phyloP scores from a whole-genome alignment of 1,140 invertebrate species.

The Drosophila parabipectinata region DNA sequence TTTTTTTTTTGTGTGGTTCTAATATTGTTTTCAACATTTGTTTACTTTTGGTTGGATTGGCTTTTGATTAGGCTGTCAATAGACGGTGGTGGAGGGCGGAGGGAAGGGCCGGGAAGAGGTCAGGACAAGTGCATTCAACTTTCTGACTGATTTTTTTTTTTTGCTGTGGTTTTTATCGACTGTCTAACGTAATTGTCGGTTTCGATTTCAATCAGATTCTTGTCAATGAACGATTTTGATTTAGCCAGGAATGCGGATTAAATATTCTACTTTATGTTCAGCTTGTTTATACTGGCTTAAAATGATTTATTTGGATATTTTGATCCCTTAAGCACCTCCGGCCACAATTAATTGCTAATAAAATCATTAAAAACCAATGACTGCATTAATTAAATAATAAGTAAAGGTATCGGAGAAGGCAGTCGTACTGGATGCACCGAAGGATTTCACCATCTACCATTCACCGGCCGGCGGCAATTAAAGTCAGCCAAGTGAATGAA shows the following conservation, averaged over 20 bases:
- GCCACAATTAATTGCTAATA: constrained; percentile 57
- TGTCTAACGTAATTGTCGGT: constrained; percentile 24
- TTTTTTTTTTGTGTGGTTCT: constrained; percentile 13
- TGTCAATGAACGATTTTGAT: constrained; percentile 8
- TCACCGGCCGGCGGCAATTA: constrained; percentile 14
- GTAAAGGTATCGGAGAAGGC: constrained; percentile 12
- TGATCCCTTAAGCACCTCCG: constrained; percentile 26
- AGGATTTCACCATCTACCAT: neutral
- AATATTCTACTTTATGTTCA: neutral
- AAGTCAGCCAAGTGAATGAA: constrained; percentile 41
- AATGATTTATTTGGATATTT: constrained; percentile 29
- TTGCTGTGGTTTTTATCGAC: constrained; percentile 20
- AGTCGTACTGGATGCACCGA: constrained; percentile 4
- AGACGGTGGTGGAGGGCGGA: neutral
- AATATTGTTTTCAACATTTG: constrained; percentile 46
- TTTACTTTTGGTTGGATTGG: constrained; percentile 41
- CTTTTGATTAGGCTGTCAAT: constrained; percentile 44
- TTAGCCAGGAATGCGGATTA: constrained; percentile 4
- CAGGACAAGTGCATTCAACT: constrained; percentile 2
- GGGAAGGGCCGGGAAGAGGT: neutral
- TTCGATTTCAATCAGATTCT: constrained; percentile 2
- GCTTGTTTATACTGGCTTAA: neutral
- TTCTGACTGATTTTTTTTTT: neutral
- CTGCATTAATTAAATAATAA: constrained; percentile 53
- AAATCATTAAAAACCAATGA: constrained; percentile 61